phyloP scores from a whole-genome alignment of 1,140 invertebrate species.

The Nasonia longicornis region DNA sequence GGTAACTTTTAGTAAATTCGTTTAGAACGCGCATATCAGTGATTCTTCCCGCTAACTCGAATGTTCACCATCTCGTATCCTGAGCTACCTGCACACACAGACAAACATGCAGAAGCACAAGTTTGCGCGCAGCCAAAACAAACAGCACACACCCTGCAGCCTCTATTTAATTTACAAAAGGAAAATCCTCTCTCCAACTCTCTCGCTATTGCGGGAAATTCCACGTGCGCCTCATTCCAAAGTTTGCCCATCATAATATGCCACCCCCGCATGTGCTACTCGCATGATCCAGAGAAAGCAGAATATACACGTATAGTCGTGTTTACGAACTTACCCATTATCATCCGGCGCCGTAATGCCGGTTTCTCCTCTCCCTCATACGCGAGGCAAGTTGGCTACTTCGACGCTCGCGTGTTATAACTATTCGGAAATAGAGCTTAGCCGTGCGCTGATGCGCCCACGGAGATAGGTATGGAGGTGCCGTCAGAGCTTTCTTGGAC shows the following conservation, averaged over 20 bases:
- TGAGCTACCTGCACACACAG: neutral
- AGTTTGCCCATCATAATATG: slow-evolving; percentile 12
- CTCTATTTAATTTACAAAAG: slow-evolving; percentile 38
- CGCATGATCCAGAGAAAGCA: neutral
- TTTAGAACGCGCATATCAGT: no score
- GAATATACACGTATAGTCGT: slow-evolving; percentile 13
- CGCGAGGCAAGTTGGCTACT: slow-evolving; percentile 3
- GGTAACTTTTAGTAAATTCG: no score
- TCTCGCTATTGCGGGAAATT: neutral
- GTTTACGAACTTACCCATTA: slow-evolving; percentile 41
- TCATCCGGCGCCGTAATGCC: slow-evolving; percentile 15
- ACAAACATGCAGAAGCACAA: neutral
- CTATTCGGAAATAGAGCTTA: slow-evolving; percentile 28
- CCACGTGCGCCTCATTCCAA: slow-evolving; percentile 18
- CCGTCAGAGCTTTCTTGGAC: neutral
- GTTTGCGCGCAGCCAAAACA: neutral
- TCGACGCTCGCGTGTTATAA: slow-evolving; percentile 31
- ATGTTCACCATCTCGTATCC: neutral
- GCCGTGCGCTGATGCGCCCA: neutral
- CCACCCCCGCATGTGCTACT: neutral
- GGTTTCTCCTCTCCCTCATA: neutral
- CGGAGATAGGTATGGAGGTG: neutral
- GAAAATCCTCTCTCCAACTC: slow-evolving; percentile 15
- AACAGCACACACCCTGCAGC: slow-evolving; percentile 3
- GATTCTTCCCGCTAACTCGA: neutral